Conservation (phyloP, 2,113 vertebrate species). For the Psophia crepitans region DNA sequence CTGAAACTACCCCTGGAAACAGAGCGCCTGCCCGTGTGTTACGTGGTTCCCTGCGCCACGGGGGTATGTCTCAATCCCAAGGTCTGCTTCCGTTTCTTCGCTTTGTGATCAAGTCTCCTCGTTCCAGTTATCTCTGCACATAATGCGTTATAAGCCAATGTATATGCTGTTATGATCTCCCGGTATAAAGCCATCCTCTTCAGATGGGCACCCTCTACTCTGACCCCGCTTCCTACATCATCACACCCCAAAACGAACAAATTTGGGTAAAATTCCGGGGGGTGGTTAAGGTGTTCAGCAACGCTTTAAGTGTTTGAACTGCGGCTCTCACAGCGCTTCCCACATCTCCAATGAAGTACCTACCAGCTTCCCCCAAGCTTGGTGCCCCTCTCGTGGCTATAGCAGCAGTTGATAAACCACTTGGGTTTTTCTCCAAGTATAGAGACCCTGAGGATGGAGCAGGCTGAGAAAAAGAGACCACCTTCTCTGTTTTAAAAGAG, state of each 20-base stretch:
- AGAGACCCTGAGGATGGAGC: background rate
- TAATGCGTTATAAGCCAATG: background rate
- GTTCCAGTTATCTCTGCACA: background rate
- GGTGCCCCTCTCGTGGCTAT: background rate
- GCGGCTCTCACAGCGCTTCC: background rate
- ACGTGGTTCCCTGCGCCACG: accelerated
- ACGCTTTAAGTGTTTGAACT: background rate
- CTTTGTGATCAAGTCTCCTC: background rate
- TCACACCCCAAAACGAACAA: background rate
- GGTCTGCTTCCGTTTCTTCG: background rate
- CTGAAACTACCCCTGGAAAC: background rate
- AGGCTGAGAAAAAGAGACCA: background rate
- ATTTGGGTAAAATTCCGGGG: background rate
- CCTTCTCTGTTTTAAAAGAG: background rate
- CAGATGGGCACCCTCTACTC: background rate
- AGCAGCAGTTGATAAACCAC: background rate
- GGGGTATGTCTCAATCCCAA: background rate
- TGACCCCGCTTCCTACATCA: background rate
- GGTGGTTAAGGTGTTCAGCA: background rate
- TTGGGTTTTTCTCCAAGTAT: background rate
- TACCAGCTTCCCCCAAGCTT: background rate
- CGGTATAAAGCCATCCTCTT: background rate
- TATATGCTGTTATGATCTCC: accelerated
- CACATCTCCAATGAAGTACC: background rate
- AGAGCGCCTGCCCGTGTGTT: accelerated